Conservation (phyloP, 1,140 invertebrate genomes). For the Matsumurasca onukii region DNA sequence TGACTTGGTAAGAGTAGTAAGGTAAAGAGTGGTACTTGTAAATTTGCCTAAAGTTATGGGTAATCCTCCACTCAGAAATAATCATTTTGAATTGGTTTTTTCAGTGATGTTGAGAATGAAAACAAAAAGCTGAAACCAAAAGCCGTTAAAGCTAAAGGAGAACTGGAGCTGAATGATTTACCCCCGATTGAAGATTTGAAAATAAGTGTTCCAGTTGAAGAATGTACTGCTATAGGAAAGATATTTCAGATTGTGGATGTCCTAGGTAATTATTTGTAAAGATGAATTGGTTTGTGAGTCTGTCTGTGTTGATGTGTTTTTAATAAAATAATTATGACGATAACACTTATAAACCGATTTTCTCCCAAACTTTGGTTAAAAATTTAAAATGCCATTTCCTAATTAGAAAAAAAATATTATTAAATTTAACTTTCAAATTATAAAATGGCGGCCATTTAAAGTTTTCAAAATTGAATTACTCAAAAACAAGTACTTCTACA, state of each 20-base stretch:
- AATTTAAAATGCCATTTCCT: too few species aligned
- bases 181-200: conserved; percentile 81
- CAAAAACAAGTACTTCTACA: too few species aligned
- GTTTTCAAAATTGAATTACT: too few species aligned
- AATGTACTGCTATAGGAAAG: conserved; percentile 71
- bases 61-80: too few species aligned
- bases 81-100: too few species aligned
- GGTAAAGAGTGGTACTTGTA: too few species aligned
- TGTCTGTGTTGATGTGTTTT: conserved; percentile 31
- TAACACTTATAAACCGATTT: conserved; percentile 5
- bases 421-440: too few species aligned
- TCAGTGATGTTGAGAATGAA: conserved; percentile 15
- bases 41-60: too few species aligned
- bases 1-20: too few species aligned
- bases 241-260: conserved; percentile 70
- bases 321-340: too few species aligned
- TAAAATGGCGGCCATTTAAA: too few species aligned
- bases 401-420: too few species aligned
- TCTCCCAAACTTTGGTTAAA: conserved; percentile 3
- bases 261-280: conserved; percentile 64
- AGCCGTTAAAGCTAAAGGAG: conserved; percentile 36
- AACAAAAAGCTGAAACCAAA: conserved; percentile 3
- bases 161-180: conserved; percentile 55
- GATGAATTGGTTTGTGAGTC: conserved; percentile 30
- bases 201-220: conserved; percentile 72